A percentile compares a stretch with the other conserved stretches of the same genome.
Conservation (phyloP, 2,113 vertebrate genomes). For the Crotalus helleri region DNA sequence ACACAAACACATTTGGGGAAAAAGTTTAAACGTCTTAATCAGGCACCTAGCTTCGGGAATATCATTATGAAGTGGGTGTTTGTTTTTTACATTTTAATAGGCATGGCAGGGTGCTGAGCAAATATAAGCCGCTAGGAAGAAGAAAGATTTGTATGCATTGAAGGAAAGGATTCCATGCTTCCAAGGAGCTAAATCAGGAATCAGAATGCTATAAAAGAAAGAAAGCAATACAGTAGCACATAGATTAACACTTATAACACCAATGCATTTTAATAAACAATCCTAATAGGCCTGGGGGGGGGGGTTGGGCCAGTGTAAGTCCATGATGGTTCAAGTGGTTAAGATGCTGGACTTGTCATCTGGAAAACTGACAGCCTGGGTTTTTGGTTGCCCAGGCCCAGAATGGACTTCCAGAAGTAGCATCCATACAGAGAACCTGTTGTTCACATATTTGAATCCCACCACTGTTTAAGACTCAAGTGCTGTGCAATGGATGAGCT, state of each 20-base stretch:
- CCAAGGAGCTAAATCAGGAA: background rate
- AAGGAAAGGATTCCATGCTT: background rate
- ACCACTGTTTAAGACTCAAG: background rate
- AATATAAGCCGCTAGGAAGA: background rate
- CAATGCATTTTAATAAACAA: background rate
- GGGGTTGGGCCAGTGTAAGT: background rate
- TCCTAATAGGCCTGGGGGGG: background rate
- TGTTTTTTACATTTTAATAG: background rate
- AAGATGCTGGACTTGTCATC: background rate
- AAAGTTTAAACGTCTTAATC: background rate
- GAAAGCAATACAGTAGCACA: background rate
- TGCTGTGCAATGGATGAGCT: background rate
- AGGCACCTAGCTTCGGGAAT: background rate
- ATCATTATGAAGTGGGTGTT: background rate
- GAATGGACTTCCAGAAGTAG: no score
- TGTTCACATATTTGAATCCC: no score
- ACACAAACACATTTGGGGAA: background rate
- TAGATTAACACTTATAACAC: background rate
- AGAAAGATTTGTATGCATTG: background rate
- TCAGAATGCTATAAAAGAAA: background rate
- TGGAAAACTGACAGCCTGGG: background rate
- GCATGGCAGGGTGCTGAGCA: background rate
- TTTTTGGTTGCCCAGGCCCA: no score
- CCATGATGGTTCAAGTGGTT: background rate
- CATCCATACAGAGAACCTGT: no score